These are phyloP conservation scores for Onychostoma macrolepis DNA, from an alignment of 2,113 vertebrate species.

Conservation along the genomic window DNA sequence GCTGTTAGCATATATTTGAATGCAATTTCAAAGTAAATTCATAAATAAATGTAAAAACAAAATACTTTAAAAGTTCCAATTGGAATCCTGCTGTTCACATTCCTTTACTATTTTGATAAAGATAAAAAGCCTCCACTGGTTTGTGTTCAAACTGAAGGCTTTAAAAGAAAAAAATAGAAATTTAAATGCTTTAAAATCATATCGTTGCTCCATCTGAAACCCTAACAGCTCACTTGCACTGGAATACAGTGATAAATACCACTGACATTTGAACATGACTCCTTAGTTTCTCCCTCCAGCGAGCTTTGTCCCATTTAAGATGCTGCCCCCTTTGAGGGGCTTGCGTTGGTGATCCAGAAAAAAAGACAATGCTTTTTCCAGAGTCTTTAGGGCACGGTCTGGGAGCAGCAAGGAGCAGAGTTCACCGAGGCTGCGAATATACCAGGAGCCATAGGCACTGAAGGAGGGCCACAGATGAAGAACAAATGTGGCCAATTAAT, in stretches of 20 bases:
- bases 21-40: background rate
- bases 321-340: constrained; percentile 3
- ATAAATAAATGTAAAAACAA: background rate
- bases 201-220: background rate
- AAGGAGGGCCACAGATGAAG: constrained; percentile 30
- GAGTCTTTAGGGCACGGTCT: constrained; percentile 44
- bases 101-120: background rate
- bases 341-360: constrained; percentile 41
- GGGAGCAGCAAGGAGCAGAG: background rate
- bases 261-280: constrained; percentile 55
- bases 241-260: constrained; percentile 4
- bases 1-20: no score
- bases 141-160: background rate
- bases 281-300: constrained; percentile 52
- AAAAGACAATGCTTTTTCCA: constrained; percentile 26
- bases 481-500: constrained; percentile 59
- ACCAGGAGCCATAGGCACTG: constrained; percentile 13
- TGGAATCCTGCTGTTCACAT: background rate
- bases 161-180: background rate
- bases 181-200: background rate
- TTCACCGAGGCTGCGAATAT: constrained; percentile 21
- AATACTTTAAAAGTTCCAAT: no score
- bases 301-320: constrained; percentile 57
- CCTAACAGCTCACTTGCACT: constrained; percentile 38
- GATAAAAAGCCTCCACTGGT: background rate